A percentile compares a stretch with the other conserved stretches of the same genome.
phyloP scores from a whole-genome alignment of 2,113 vertebrate species.

The Salvator merianae region DNA sequence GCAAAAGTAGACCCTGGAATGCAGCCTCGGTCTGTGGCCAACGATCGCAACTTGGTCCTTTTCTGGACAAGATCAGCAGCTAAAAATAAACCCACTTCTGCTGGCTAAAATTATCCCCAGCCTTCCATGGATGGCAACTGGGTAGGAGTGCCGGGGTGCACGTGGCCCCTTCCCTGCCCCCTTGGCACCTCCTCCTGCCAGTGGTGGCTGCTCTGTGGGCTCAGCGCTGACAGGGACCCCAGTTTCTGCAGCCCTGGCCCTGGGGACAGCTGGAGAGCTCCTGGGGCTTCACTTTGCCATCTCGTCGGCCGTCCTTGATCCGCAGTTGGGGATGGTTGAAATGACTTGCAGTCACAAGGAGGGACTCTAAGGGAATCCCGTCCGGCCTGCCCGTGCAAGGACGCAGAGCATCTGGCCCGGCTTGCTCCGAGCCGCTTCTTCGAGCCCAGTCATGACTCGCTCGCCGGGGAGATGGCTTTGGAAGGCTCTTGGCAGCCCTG shows the following conservation, averaged over 20 bases:
- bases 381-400: too few relatives aligned
- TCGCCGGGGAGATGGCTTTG: too few relatives aligned
- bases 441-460: too few relatives aligned
- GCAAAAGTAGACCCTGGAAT: conserved; percentile 40
- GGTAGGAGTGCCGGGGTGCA: not conserved
- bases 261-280: too few relatives aligned
- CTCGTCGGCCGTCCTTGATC: not conserved
- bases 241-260: not conserved
- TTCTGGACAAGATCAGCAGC: conserved; percentile 5
- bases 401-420: too few relatives aligned
- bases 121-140: not conserved
- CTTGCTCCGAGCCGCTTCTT: too few relatives aligned
- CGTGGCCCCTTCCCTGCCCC: accelerated
- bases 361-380: too few relatives aligned
- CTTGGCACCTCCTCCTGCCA: not conserved
- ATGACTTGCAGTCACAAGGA: too few relatives aligned
- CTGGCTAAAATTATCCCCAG: not conserved
- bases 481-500: too few relatives aligned
- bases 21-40: not conserved
- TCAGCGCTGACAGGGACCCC: too few relatives aligned
- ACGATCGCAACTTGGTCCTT: not conserved
- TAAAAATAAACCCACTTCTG: conserved; percentile 54
- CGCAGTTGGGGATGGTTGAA: too few relatives aligned
- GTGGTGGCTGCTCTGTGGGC: not conserved
- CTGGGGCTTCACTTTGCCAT: accelerated